Conservation (phyloP, 1,140 invertebrate species). For the Drosophila yakuba region DNA sequence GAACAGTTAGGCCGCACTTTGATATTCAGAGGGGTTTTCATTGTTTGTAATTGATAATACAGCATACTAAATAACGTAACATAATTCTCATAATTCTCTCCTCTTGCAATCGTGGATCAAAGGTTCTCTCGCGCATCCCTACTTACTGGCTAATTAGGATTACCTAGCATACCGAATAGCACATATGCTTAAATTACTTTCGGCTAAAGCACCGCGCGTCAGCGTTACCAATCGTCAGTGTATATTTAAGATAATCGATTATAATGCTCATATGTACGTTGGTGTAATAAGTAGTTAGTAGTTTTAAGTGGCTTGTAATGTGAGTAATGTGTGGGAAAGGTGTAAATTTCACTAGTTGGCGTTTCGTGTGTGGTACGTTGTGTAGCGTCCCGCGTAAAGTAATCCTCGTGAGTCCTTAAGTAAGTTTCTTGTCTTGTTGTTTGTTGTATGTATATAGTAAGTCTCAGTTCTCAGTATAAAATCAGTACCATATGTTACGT, state of each 20-base stretch:
- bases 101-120: slow-evolving; percentile 21
- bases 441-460: slow-evolving; percentile 68
- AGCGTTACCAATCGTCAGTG: slow-evolving; percentile 54
- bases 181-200: slow-evolving; percentile 35
- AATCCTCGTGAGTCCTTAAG: slow-evolving; percentile 68
- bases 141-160: slow-evolving; percentile 32
- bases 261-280: slow-evolving; percentile 37
- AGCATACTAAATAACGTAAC: slow-evolving; percentile 15
- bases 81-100: slow-evolving; percentile 16
- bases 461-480: slow-evolving; percentile 83
- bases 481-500: slow-evolving; percentile 79
- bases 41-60: slow-evolving; percentile 18
- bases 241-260: slow-evolving; percentile 51
- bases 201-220: slow-evolving; percentile 76
- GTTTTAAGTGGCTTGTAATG: neutral
- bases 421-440: slow-evolving; percentile 50
- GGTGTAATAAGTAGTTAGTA: slow-evolving; percentile 13
- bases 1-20: slow-evolving; percentile 61
- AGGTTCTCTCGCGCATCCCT: slow-evolving; percentile 30
- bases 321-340: slow-evolving; percentile 17
- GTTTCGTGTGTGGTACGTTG: slow-evolving; percentile 34
- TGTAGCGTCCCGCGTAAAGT: slow-evolving; percentile 66
- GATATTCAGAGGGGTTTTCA: slow-evolving; percentile 32
- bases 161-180: slow-evolving; percentile 56
- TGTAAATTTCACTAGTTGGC: slow-evolving; percentile 78